These are phyloP conservation scores for Myripristis jacobus DNA, from an alignment of 2,797 vertebrate species.

Conservation along the genomic window DNA sequence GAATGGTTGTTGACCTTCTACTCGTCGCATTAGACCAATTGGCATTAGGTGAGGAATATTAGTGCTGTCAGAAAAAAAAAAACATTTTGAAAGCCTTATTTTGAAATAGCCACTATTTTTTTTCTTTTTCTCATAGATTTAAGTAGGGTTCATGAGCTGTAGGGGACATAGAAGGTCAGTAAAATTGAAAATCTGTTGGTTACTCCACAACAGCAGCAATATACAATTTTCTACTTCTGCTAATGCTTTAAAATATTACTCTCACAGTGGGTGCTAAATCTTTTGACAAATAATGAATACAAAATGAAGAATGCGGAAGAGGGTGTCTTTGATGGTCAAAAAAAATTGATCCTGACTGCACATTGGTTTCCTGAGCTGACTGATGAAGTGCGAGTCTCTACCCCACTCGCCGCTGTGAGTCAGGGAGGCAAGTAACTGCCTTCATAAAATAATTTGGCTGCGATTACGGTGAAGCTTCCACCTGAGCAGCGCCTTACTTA, in stretches of 20 bases:
- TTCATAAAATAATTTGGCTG: slow-evolving; percentile 56
- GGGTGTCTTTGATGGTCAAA: slow-evolving; percentile 31
- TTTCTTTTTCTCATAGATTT: slow-evolving; percentile 4
- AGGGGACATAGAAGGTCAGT: not conserved
- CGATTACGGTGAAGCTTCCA: slow-evolving; percentile 58
- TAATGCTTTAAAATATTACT: slow-evolving; percentile 1
- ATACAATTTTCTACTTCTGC: slow-evolving; percentile 2
- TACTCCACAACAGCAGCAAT: not conserved
- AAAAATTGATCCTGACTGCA: slow-evolving; percentile 30
- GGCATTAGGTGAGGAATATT: slow-evolving; percentile 18
- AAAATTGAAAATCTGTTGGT: not conserved
- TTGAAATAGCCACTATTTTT: slow-evolving; percentile 1
- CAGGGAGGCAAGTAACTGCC: slow-evolving; percentile 44
- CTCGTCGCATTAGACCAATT: slow-evolving; percentile 2
- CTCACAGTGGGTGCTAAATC: not conserved
- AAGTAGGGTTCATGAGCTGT: not conserved
- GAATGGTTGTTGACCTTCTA: slow-evolving; percentile 31
- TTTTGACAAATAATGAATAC: not conserved
- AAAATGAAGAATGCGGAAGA: not conserved
- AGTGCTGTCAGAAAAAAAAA: slow-evolving; percentile 1
- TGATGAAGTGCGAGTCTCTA: slow-evolving; percentile 41
- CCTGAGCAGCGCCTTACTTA: slow-evolving; percentile 44
- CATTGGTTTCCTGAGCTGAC: slow-evolving; percentile 42
- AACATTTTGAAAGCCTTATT: slow-evolving; percentile 1
- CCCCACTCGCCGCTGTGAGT: slow-evolving; percentile 48